Evolutionary conservation across 2,113 vertebrate genomes (phyloP).

Genomic region (Motacilla tschutschensis): DNA sequence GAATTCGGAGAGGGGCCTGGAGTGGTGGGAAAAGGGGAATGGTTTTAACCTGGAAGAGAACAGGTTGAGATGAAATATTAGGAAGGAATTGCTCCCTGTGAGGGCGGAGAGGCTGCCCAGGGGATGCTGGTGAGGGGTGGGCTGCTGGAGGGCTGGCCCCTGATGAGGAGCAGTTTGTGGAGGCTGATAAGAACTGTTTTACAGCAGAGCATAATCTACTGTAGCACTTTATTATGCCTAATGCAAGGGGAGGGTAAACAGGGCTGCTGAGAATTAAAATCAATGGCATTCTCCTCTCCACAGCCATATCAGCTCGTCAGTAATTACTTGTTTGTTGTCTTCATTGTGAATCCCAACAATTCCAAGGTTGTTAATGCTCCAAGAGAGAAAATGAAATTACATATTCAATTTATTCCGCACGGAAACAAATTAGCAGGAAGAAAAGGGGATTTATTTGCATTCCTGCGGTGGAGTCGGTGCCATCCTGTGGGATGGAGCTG

Average conservation of each 20-base stretch:
- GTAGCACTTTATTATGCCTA: slow-evolving; percentile 64
- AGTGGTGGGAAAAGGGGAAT: background rate
- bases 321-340: slow-evolving; percentile 73
- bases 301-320: slow-evolving; percentile 48
- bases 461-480: background rate
- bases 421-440: slow-evolving; percentile 62
- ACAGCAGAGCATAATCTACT: slow-evolving; percentile 27
- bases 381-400: slow-evolving; percentile 70
- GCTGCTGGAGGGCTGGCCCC: background rate
- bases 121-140: background rate
- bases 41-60: background rate
- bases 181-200: slow-evolving; percentile 20
- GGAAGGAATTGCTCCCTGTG: background rate
- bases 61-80: rapidly evolving
- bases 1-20: background rate
- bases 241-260: slow-evolving; percentile 61
- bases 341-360: slow-evolving; percentile 68
- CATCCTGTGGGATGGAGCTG: background rate
- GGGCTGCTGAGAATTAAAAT: slow-evolving; percentile 62
- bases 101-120: background rate
- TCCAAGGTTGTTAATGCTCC: slow-evolving; percentile 66
- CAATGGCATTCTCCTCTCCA: slow-evolving; percentile 64
- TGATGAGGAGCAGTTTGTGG: slow-evolving; percentile 5
- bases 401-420: slow-evolving; percentile 65
- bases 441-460: slow-evolving; percentile 54